These are phyloP conservation scores for Polylopha cassiicola DNA, from an alignment of 2,888 invertebrate genomes.

Conservation along the genomic window DNA sequence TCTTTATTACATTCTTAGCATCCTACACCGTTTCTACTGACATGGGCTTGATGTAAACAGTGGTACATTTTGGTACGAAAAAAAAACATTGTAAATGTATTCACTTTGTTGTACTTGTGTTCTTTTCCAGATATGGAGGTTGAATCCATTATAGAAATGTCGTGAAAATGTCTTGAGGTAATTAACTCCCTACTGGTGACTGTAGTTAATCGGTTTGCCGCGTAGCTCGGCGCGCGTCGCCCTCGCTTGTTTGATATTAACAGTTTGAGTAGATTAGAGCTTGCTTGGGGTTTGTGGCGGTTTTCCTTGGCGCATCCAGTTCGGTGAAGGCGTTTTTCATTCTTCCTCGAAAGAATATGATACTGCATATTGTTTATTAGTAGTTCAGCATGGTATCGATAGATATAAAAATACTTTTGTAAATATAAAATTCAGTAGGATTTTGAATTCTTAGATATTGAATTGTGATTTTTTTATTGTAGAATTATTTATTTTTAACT, in stretches of 20 bases:
- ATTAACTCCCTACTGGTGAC: conserved; percentile 76
- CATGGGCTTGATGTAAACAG: conserved; percentile 75
- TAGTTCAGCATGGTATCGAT: conserved; percentile 19
- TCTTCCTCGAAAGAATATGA: conserved; percentile 22
- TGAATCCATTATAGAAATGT: conserved; percentile 75
- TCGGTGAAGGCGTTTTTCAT: conserved; percentile 51
- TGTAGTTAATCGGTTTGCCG: conserved; percentile 57
- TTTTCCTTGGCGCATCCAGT: conserved; percentile 40
- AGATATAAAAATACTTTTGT: conserved; percentile 8
- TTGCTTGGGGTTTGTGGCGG: conserved; percentile 67
- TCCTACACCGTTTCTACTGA: conserved; percentile 35
- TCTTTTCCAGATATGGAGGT: conserved; percentile 77
- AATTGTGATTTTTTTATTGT: conserved; percentile 1
- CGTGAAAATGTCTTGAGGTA: conserved; percentile 77
- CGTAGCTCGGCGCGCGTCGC: conserved; percentile 28
- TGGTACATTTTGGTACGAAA: conserved; percentile 53
- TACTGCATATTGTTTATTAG: conserved; percentile 23
- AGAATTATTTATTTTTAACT: too few relatives aligned
- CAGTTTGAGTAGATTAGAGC: conserved; percentile 58
- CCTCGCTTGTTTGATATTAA: conserved; percentile 47
- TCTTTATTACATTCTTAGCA: neutral
- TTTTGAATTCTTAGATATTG: too few relatives aligned
- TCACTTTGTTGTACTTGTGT: conserved; percentile 78
- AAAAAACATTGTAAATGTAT: conserved; percentile 48
- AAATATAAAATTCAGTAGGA: too few relatives aligned